Base-by-base conservation (phyloP, 2,888 invertebrate genomes). In the Pemphredon lugubris region DNA sequence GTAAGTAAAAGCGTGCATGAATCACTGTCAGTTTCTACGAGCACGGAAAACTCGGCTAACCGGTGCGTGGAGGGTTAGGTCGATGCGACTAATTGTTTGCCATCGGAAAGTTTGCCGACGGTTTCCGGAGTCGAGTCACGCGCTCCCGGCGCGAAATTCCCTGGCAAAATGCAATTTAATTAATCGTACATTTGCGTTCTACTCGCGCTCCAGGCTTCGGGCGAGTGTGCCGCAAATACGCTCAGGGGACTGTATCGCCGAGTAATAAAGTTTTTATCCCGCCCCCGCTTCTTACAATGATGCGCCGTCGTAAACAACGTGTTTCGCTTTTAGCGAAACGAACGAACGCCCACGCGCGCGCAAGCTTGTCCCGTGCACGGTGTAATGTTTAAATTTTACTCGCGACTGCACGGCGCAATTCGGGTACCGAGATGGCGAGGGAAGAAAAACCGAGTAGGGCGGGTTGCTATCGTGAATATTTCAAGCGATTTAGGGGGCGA, bases 111-210 rank as follows among this genome's bases (percentile, higher is more conserved):
- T 75, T 68, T 11, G 45, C 26, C 61, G 73, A 16, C 34, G 60
- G n/a, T n/a, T 66, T 59, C 45, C 42, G 50, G 50, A 79, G 55
- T 77, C 79, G 59, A 64, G 72, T 79, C 79, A 79, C 79, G 79
- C 66, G 71, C 71, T 18, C 14, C 16, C 51, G 53, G 55, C 54
- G 76, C 66, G 55, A 69, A 77, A 72, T 76, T 65, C 67, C 58
- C 54, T 34, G 59, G 76, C 73, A 77, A 80, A 80, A 81, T 71
- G 79, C 73, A 77, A 82, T 83, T 83, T 81, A 83, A 82, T 83
- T 83, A 83, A 83, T 82, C 77, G 81, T 67, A 73, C 74, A 75
- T 76, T 77, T 73, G 69, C 70, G 75, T 75, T 63, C 68, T 47
- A 59, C 20, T 51, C 30, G 39, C 63, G 53, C 51, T 51, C 54